Base-by-base conservation (phyloP, 2,797 vertebrate genomes). In the Halcyon chelicuti region DNA sequence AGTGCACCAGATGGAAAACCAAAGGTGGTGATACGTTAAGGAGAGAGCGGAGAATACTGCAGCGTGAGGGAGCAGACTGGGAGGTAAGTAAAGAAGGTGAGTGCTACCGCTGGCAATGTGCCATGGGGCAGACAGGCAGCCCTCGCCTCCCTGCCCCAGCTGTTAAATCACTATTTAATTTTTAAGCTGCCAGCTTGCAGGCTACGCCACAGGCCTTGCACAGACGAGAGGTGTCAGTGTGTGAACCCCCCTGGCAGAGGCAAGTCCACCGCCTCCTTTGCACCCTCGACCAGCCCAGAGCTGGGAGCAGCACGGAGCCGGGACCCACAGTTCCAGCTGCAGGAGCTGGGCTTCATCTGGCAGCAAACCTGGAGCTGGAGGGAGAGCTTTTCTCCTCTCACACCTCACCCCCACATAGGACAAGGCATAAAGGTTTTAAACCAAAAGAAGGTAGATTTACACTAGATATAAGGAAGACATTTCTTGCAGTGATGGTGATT, bases 201-300 rank as follows among this genome's bases (percentile, higher is more conserved):
- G 26, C 60, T 70, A 26, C 35, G 29, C 11, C 55, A n/a, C 1
- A 14, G 29, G 47, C 35, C 42, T 74, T 51, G 55, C 33, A 37
- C 42, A 37, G 33, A 19, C 29, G 23, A 47, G 49, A 5, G 5
- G 39, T 26, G 29, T 31, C 40, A 35, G 40, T 62, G 47, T 9
- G 2, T 2, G 3, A 33, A 23, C 39, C 17, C 28, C 29, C 25
- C 4, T 5, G 70, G 52, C 19, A 84, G 35, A 49, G 52, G 25
- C 7, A 14, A 21, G n/a, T 47, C 35, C 37, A 25, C 37, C 0
- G 0, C 39, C 39, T 6, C 2, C 0, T 11, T 42, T 35, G 19
- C 16, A 54, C 25, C 17, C 8, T 23, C 28, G 71, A 37, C 52
- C 26, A 40, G 28, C 12, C 9, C 14, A 14, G 44, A 44, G 58